These are phyloP conservation scores for Glomeris maerens DNA, from an alignment of 1,140 invertebrate species.

Conservation along the genomic window DNA sequence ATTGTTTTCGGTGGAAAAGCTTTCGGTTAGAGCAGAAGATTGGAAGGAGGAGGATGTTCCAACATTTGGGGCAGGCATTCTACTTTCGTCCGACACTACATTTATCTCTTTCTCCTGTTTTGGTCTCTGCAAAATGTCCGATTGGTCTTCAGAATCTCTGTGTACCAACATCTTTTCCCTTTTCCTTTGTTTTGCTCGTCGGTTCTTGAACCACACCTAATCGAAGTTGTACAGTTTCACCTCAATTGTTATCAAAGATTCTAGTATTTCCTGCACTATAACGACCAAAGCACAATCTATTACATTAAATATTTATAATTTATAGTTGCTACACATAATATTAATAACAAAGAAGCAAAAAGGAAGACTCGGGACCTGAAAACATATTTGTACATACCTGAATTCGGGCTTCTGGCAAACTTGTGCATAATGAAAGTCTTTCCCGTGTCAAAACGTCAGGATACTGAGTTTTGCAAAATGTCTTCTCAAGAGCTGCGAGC, in stretches of 20 bases:
- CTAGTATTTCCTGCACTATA: background rate
- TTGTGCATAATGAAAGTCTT: constrained; percentile 21
- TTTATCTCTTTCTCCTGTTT: no score
- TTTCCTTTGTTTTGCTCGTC: constrained; percentile 16
- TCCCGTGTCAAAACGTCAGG: constrained; percentile 24
- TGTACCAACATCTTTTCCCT: no score
- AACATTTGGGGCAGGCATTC: no score
- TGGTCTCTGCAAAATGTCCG: no score
- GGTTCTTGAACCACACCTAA: constrained; percentile 18
- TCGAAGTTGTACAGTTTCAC: background rate
- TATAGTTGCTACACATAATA: background rate
- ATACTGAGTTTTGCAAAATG: constrained; percentile 23
- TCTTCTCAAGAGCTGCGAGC: constrained; percentile 19
- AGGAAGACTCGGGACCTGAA: background rate
- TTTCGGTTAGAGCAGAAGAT: no score
- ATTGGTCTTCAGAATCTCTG: no score
- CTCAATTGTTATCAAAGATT: background rate
- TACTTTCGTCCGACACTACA: no score
- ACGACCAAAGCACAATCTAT: background rate
- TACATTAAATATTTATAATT: constrained; percentile 1
- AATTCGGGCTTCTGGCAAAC: constrained; percentile 24
- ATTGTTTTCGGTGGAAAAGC: no score
- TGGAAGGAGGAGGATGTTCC: no score
- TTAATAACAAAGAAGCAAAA: background rate
- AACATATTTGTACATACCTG: constrained; percentile 16